Percentiles rank a stretch among this genome's conserved stretches.
Evolutionary conservation across 2,113 vertebrate species (phyloP).

Genomic region (Mus musculus): GRCm39 chr4:31587501-31588000

Average conservation of each 20-base stretch:
- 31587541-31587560: neutral
- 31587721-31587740: neutral
- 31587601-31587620: too few relatives aligned
- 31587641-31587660: neutral
- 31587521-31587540: neutral
- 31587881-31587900: neutral
- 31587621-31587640: neutral
- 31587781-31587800: neutral
- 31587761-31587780: neutral
- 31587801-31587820: neutral
- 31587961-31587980: neutral
- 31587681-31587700: neutral
- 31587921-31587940: conserved; percentile 7
- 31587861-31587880: neutral
- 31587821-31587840: neutral
- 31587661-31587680: neutral
- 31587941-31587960: neutral
- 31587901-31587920: neutral
- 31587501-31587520: neutral
- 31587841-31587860: neutral
- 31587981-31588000: neutral
- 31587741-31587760: too few relatives aligned
- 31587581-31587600: neutral
- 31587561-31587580: neutral
- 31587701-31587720: neutral